A percentile compares a stretch with the other conserved stretches of the same genome.
These are phyloP conservation scores for Agrochola lychnidis DNA, from an alignment of 2,888 invertebrate species.

Conservation along the genomic window DNA sequence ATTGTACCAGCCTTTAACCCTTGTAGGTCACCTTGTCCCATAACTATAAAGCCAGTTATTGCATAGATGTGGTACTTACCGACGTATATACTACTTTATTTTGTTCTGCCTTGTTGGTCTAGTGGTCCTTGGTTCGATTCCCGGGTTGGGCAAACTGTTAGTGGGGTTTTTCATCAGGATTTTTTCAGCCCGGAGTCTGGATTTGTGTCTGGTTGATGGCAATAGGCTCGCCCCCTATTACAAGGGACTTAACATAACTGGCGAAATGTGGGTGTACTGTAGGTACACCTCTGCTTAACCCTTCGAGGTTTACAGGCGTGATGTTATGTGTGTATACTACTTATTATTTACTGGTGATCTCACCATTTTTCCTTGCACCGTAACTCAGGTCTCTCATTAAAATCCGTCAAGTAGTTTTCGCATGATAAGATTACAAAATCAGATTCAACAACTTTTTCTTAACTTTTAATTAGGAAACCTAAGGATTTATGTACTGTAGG, in stretches of 20 bases:
- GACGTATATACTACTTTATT: no score
- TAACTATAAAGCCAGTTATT: no score
- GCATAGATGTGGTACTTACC: no score
- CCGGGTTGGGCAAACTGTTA: no score
- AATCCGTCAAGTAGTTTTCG: slow-evolving; percentile 27
- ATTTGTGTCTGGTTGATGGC: no score
- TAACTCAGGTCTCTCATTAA: slow-evolving; percentile 31
- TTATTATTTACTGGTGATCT: not conserved
- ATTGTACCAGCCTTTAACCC: no score
- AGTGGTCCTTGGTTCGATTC: no score
- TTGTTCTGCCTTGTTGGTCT: no score
- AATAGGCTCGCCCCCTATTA: not conserved
- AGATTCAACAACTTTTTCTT: slow-evolving; percentile 28
- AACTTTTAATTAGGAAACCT: slow-evolving; percentile 37
- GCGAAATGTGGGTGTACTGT: not conserved
- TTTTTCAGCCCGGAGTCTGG: no score
- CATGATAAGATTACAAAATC: slow-evolving; percentile 35
- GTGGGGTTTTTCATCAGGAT: no score
- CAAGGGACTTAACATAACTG: not conserved
- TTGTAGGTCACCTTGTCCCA: no score
- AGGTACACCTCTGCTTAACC: no score
- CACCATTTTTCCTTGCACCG: not conserved
- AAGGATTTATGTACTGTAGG: not conserved
- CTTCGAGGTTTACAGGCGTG: not conserved
- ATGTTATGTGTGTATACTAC: not conserved